A percentile compares a stretch with the other conserved stretches of the same genome.
These are phyloP conservation scores for Diarsia brunnea DNA, from an alignment of 2,888 invertebrate species.

Conservation along the genomic window DNA sequence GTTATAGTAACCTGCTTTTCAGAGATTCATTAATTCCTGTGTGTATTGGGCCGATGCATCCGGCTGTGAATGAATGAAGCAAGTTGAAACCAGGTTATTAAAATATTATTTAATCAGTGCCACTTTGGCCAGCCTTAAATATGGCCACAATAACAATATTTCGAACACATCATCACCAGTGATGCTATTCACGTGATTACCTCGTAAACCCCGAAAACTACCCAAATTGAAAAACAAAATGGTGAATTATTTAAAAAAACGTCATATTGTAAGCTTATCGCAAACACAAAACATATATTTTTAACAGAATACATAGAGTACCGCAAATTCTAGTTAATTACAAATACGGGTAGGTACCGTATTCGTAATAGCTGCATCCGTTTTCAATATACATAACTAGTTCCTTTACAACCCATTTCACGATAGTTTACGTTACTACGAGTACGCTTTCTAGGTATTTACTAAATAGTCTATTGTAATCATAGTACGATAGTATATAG, in stretches of 20 bases:
- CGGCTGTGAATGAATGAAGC: slow-evolving; percentile 7
- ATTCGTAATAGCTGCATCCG: slow-evolving; percentile 8
- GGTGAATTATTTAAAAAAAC: slow-evolving; percentile 41
- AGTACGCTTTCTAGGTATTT: slow-evolving; percentile 26
- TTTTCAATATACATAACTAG: slow-evolving; percentile 13
- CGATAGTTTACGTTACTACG: slow-evolving; percentile 5
- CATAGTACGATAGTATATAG: not conserved
- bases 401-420: not conserved
- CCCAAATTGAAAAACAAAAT: slow-evolving; percentile 31
- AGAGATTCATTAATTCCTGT: slow-evolving; percentile 13
- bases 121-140: not conserved
- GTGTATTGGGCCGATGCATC: not conserved
- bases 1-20: slow-evolving; percentile 26
- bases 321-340: slow-evolving; percentile 20
- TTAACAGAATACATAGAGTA: not conserved
- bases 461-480: slow-evolving; percentile 44
- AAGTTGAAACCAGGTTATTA: slow-evolving; percentile 19
- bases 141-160: slow-evolving; percentile 5
- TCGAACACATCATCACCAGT: not conserved
- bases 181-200: slow-evolving; percentile 18
- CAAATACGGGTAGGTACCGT: slow-evolving; percentile 18
- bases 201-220: slow-evolving; percentile 22
- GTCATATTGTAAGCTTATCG: slow-evolving; percentile 32
- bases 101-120: slow-evolving; percentile 21
- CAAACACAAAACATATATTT: slow-evolving; percentile 13